Evolutionary conservation across 2,888 invertebrate species (phyloP).

Genomic region (Ctena decussata): DNA sequence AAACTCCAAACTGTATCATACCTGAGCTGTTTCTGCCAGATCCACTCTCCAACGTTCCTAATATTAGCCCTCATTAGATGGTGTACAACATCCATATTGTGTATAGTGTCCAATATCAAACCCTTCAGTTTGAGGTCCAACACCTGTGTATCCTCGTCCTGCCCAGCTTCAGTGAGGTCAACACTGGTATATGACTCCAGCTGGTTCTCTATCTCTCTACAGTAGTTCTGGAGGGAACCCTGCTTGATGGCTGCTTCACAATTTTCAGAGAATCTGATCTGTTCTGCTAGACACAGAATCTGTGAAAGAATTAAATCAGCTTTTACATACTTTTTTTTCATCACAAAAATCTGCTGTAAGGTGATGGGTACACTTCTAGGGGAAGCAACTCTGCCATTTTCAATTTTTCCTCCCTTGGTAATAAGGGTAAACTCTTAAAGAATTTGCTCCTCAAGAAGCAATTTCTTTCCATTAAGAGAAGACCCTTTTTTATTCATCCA

Average conservation of each 20-base stretch:
- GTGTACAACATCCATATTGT: slow-evolving; percentile 94
- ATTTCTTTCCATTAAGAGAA: too few species aligned
- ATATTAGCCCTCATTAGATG: slow-evolving; percentile 91
- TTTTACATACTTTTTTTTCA: too few species aligned
- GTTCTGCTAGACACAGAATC: slow-evolving; percentile 94
- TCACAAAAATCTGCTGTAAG: too few species aligned
- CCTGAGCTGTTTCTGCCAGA: slow-evolving; percentile 98
- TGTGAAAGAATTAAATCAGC: slow-evolving; percentile 66
- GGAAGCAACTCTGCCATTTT: too few species aligned
- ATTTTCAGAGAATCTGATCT: slow-evolving; percentile 94
- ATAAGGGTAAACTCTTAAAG: too few species aligned
- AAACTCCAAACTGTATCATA: too few species aligned
- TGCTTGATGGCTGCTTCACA: slow-evolving; percentile 93
- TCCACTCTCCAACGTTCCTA: slow-evolving; percentile 92
- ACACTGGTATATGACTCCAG: slow-evolving; percentile 87
- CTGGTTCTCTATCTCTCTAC: slow-evolving; percentile 86
- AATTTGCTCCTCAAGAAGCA: too few species aligned
- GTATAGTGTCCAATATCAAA: slow-evolving; percentile 96
- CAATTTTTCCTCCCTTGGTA: too few species aligned
- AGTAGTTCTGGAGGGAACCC: slow-evolving; percentile 87
- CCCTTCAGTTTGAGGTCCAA: slow-evolving; percentile 96
- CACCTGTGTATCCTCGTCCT: slow-evolving; percentile 69
- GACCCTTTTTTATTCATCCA: too few species aligned
- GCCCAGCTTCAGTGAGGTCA: slow-evolving; percentile 80
- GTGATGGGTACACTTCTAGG: too few species aligned